phyloP scores from a whole-genome alignment of 2,113 vertebrate species.

The Pitta sordida region DNA sequence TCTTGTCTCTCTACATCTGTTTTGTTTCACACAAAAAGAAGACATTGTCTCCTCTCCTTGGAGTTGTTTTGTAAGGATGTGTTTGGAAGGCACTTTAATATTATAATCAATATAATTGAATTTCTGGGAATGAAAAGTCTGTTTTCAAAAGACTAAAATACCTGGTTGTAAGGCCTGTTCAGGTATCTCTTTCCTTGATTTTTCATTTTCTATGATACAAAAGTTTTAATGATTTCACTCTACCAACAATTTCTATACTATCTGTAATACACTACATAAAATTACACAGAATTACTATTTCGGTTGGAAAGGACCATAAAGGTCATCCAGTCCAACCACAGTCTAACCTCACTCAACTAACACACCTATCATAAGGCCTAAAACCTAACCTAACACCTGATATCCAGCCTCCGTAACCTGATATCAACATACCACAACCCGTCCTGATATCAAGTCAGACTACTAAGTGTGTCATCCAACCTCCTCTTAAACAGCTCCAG shows the following conservation, averaged over 20 bases:
- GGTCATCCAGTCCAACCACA: no score
- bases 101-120: neutral
- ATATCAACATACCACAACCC: no score
- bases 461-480: no score
- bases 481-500: no score
- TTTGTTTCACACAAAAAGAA: neutral
- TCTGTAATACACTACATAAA: neutral
- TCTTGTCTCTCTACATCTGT: neutral
- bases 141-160: neutral
- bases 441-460: no score
- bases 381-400: no score
- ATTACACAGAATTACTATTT: no score
- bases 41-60: neutral
- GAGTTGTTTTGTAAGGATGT: neutral
- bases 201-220: neutral
- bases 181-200: neutral
- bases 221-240: neutral
- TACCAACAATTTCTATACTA: neutral
- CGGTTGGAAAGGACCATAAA: no score
- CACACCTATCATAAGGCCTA: no score
- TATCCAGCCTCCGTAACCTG: no score
- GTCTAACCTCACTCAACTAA: no score
- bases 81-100: neutral
- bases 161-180: neutral
- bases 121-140: neutral